These are phyloP conservation scores for Sacculina carcini DNA, from an alignment of 2,888 invertebrate species.

Conservation along the genomic window DNA sequence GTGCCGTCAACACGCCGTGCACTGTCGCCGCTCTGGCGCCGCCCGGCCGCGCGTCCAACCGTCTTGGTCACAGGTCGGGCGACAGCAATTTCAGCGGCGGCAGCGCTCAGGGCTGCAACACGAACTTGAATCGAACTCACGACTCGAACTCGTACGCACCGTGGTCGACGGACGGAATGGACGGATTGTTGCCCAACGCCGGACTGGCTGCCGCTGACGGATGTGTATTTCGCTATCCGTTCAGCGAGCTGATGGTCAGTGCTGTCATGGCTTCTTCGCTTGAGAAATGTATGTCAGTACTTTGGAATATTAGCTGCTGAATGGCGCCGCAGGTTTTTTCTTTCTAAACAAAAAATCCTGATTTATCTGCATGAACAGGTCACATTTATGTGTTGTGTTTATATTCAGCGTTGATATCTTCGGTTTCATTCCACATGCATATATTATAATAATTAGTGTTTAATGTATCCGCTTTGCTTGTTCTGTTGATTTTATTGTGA, in stretches of 20 bases:
- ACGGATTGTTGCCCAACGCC: no score
- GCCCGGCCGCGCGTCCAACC: background rate
- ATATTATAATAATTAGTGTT: slow-evolving; percentile 6
- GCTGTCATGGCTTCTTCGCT: no score
- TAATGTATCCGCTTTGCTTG: no score
- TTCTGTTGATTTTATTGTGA: no score
- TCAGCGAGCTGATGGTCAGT: slow-evolving; percentile 61
- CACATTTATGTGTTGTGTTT: no score
- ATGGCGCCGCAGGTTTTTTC: no score
- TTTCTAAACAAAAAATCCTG: no score
- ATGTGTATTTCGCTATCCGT: slow-evolving; percentile 72
- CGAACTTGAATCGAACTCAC: slow-evolving; percentile 11
- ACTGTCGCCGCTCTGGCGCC: background rate
- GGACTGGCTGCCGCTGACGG: no score
- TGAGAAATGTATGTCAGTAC: slow-evolving; percentile 19
- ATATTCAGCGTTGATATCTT: no score
- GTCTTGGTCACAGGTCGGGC: background rate
- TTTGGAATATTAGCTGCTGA: no score
- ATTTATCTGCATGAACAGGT: no score
- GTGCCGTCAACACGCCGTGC: background rate
- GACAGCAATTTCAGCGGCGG: background rate
- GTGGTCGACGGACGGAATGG: slow-evolving; percentile 17
- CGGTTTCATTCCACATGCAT: slow-evolving; percentile 14
- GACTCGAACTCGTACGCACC: slow-evolving; percentile 20
- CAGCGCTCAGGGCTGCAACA: slow-evolving; percentile 1